Conservation (phyloP, 2,797 vertebrate genomes). For the Hoplostethus atlanticus region DNA sequence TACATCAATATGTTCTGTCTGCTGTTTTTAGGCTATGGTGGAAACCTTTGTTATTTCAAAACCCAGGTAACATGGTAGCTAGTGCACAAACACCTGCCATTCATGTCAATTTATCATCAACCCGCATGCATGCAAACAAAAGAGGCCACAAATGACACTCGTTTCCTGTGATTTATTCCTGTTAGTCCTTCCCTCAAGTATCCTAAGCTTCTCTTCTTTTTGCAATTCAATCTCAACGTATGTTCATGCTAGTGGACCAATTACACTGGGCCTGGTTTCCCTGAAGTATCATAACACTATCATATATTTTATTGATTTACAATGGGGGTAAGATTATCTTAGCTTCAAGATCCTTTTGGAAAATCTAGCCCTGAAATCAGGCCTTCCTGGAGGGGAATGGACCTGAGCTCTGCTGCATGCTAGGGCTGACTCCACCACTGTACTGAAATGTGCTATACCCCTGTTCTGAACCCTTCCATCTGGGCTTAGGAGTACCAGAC, state of each 20-base stretch:
- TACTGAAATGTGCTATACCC: conserved; percentile 50
- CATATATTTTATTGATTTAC: background rate
- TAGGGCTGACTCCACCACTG: conserved; percentile 33
- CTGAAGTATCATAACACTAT: background rate
- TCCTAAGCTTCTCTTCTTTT: conserved; percentile 24
- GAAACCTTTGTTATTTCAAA: conserved; percentile 10
- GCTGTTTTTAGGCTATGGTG: conserved; percentile 8
- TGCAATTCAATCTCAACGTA: conserved; percentile 5
- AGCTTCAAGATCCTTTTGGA: conserved; percentile 14
- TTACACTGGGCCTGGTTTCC: conserved; percentile 14
- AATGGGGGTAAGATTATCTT: conserved; percentile 32
- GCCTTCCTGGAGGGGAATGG: background rate
- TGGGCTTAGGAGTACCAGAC: conserved; percentile 77
- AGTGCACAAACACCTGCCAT: conserved; percentile 8
- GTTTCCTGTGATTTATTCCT: too few relatives aligned
- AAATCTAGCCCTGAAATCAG: conserved; percentile 4
- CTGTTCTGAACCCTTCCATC: conserved; percentile 70
- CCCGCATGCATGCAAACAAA: background rate
- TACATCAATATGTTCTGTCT: background rate
- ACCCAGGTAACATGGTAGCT: background rate
- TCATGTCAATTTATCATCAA: conserved; percentile 1
- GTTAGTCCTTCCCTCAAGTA: background rate
- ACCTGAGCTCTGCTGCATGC: conserved; percentile 2
- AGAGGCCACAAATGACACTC: too few relatives aligned
- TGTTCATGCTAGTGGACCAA: conserved; percentile 18